Conservation (phyloP, 2,797 vertebrate species). For the Myoxocephalus aenaeus region DNA sequence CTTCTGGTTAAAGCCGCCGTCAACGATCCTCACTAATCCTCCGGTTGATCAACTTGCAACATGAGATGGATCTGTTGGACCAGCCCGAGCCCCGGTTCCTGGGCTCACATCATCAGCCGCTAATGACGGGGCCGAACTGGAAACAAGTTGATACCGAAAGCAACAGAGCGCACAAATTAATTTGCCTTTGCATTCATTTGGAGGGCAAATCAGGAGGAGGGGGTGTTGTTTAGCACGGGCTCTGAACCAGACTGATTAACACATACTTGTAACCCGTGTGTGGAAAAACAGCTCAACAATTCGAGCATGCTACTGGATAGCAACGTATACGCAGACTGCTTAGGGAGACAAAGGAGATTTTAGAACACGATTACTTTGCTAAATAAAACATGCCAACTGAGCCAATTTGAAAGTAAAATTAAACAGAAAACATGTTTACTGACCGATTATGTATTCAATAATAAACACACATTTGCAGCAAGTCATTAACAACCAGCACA, state of each 20-base stretch:
- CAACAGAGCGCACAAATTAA: slow-evolving; percentile 61
- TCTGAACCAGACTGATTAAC: slow-evolving; percentile 51
- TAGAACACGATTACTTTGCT: neutral
- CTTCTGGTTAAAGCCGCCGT: slow-evolving; percentile 18
- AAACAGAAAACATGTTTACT: slow-evolving; percentile 5
- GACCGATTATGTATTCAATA: slow-evolving; percentile 27
- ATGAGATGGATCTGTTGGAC: slow-evolving; percentile 41
- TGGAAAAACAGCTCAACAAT: slow-evolving; percentile 38
- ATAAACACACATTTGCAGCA: slow-evolving; percentile 2
- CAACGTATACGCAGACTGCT: slow-evolving; percentile 1
- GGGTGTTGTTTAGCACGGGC: slow-evolving; percentile 39
- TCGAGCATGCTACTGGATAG: slow-evolving; percentile 4
- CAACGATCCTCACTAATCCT: slow-evolving; percentile 1
- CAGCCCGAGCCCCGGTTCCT: slow-evolving; percentile 12
- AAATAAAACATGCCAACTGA: neutral
- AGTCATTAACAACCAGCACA: slow-evolving; percentile 22
- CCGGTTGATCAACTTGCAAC: slow-evolving; percentile 32
- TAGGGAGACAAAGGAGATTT: slow-evolving; percentile 11
- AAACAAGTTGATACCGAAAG: slow-evolving; percentile 58
- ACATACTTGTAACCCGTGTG: slow-evolving; percentile 39
- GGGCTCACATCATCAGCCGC: slow-evolving; percentile 59
- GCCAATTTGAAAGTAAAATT: slow-evolving; percentile 25
- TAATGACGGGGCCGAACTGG: slow-evolving; percentile 59
- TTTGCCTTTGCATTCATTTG: slow-evolving; percentile 63
- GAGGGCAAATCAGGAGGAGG: slow-evolving; percentile 31